Evolutionary conservation across 92 coral and sea anemone genomes (phyloP).

Genomic region (Heteractis magnifica): DNA sequence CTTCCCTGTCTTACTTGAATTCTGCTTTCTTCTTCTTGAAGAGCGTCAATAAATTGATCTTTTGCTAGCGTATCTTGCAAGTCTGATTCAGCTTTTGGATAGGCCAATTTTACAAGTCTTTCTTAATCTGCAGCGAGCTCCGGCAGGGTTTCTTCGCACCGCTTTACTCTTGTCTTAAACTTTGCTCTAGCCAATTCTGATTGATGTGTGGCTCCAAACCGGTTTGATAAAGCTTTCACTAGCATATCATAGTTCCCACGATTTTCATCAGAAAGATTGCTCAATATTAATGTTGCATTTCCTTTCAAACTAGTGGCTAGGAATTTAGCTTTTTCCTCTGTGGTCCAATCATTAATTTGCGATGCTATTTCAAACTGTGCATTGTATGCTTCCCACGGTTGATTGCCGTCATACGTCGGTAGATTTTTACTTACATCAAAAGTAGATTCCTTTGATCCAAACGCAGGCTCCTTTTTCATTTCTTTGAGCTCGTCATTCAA

Average conservation of each 20-base stretch:
- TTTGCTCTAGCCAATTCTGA: slow-evolving; percentile 28
- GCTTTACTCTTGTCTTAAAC: slow-evolving; percentile 25
- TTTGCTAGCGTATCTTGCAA: slow-evolving; percentile 41
- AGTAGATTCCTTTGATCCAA: no score
- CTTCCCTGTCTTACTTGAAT: slow-evolving; percentile 35
- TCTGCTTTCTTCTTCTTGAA: slow-evolving; percentile 49
- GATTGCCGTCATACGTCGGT: slow-evolving; percentile 33
- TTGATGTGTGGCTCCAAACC: slow-evolving; percentile 44
- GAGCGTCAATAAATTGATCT: slow-evolving; percentile 55
- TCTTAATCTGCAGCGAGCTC: slow-evolving; percentile 46
- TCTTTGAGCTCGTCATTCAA: no score
- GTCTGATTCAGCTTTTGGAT: slow-evolving; percentile 49
- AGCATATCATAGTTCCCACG: slow-evolving; percentile 2
- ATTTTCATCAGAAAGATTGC: slow-evolving; percentile 8
- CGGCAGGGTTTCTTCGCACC: slow-evolving; percentile 41
- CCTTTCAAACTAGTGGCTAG: slow-evolving; percentile 37
- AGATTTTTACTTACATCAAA: no score
- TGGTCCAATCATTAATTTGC: slow-evolving; percentile 44
- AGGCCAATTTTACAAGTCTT: slow-evolving; percentile 36
- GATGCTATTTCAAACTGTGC: slow-evolving; percentile 63
- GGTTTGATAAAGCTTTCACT: slow-evolving; percentile 40
- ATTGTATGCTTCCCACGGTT: slow-evolving; percentile 49
- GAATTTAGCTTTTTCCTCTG: slow-evolving; percentile 20
- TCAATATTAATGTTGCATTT: slow-evolving; percentile 11
- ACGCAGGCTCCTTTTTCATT: no score